A percentile compares a stretch with the other conserved stretches of the same genome.
These are phyloP conservation scores for Aphodius granarius DNA, from an alignment of 2,888 invertebrate genomes.

Conservation along the genomic window DNA sequence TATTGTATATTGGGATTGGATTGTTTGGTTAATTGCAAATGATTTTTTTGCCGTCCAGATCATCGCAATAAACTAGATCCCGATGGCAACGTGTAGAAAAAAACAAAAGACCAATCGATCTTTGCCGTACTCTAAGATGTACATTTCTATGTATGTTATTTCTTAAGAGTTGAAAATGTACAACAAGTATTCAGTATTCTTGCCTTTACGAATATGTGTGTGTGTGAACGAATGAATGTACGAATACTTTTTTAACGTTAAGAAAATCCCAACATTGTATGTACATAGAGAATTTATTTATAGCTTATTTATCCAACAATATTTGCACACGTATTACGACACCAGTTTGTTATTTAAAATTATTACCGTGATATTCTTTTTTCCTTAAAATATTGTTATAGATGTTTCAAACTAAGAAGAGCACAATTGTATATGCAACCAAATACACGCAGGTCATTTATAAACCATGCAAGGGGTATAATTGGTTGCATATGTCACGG, in stretches of 20 bases:
- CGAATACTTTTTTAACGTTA: slow-evolving; percentile 17
- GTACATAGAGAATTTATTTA: neutral
- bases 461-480: too few relatives aligned
- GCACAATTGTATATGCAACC: too few relatives aligned
- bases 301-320: neutral
- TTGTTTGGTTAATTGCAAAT: neutral
- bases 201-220: slow-evolving; percentile 27
- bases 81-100: neutral
- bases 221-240: slow-evolving; percentile 11
- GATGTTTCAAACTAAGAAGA: too few relatives aligned
- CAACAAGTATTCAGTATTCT: slow-evolving; percentile 34
- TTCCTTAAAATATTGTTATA: too few relatives aligned
- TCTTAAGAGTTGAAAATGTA: neutral
- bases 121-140: neutral
- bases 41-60: neutral
- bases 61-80: neutral
- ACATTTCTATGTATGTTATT: neutral
- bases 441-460: too few relatives aligned
- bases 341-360: neutral
- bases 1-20: neutral
- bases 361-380: neutral
- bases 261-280: too few relatives aligned
- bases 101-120: neutral
- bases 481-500: too few relatives aligned
- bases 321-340: neutral